Conservation (phyloP, 2,113 vertebrate species). For the Chroicocephalus ridibundus region DNA sequence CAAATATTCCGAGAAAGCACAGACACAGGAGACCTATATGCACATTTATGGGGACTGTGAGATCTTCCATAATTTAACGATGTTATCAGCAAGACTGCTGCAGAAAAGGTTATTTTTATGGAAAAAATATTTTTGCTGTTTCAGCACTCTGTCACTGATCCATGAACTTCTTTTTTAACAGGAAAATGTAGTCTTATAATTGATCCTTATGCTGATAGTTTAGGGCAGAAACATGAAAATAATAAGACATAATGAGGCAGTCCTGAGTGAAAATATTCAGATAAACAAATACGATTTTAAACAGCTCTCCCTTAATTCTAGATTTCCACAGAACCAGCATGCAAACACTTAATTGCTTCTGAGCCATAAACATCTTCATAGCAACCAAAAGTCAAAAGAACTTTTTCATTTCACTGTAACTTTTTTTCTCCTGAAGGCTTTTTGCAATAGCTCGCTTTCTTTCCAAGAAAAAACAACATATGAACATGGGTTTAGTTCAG, state of each 20-base stretch:
- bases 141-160: not conserved
- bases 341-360: not conserved
- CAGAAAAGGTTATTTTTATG: not conserved
- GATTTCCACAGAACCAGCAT: not conserved
- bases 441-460: not conserved
- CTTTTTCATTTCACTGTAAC: not conserved
- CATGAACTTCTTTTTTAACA: not conserved
- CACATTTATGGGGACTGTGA: not conserved
- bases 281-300: not conserved
- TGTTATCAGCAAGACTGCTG: not conserved
- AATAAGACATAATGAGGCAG: not conserved
- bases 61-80: not conserved
- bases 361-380: not conserved
- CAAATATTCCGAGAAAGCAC: not conserved
- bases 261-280: not conserved
- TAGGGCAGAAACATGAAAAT: not conserved
- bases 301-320: not conserved
- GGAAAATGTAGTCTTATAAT: not conserved
- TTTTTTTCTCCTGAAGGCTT: not conserved
- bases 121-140: not conserved
- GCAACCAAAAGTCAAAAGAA: not conserved
- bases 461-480: not conserved
- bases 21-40: not conserved
- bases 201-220: constrained; percentile 7
- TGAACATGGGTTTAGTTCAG: not conserved